Evolutionary conservation across 2,888 invertebrate genomes (phyloP).

Genomic region (Deilephila elpenor): DNA sequence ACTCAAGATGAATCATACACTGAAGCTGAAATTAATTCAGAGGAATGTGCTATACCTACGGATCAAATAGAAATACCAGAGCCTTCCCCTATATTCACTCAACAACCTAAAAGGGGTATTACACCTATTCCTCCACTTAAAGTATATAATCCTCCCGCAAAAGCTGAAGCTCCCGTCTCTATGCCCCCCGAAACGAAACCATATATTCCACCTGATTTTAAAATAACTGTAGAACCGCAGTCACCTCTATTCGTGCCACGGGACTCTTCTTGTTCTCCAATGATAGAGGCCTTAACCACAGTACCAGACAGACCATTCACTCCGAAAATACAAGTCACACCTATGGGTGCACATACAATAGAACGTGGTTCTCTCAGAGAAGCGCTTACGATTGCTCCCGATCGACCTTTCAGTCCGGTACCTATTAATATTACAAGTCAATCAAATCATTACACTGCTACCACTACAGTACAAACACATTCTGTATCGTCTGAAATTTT

Average conservation of each 20-base stretch:
- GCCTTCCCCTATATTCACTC: conserved; percentile 60
- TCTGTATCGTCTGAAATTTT: conserved; percentile 62
- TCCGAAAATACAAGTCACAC: conserved; percentile 68
- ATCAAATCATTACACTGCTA: conserved; percentile 60
- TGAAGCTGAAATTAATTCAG: conserved; percentile 1
- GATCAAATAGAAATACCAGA: conserved; percentile 48
- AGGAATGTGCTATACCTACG: not conserved
- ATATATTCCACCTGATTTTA: conserved; percentile 87
- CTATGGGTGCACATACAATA: conserved; percentile 63
- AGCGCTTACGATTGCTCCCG: conserved; percentile 87
- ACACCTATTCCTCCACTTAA: conserved; percentile 78
- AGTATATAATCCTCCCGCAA: conserved; percentile 75
- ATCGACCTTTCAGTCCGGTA: conserved; percentile 85
- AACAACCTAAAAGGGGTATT: conserved; percentile 64
- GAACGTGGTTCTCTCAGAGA: conserved; percentile 82
- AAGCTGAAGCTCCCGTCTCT: conserved; percentile 81
- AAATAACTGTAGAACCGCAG: conserved; percentile 84
- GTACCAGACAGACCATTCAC: conserved; percentile 87
- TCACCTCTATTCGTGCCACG: conserved; percentile 49
- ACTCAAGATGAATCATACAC: not conserved
- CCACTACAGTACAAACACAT: conserved; percentile 54
- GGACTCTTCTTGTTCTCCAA: conserved; percentile 84
- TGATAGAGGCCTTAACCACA: conserved; percentile 88
- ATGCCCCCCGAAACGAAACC: conserved; percentile 87
- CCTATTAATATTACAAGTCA: conserved; percentile 74